phyloP scores from a whole-genome alignment of 2,113 vertebrate genomes.

The Redunca redunca region DNA sequence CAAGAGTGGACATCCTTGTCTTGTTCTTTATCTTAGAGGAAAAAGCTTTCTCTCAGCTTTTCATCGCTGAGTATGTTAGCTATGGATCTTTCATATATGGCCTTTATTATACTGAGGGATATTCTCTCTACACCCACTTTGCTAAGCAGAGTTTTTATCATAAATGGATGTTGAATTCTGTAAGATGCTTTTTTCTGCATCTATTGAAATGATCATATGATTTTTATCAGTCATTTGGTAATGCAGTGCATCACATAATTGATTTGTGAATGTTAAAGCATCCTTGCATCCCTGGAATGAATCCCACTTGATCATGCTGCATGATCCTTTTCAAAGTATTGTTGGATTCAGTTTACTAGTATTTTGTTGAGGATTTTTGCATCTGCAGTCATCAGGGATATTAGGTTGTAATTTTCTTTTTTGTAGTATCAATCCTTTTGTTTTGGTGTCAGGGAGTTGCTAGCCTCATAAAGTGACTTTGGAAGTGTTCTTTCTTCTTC shows the following conservation, averaged over 20 bases:
- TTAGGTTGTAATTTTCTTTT: background rate
- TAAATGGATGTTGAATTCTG: background rate
- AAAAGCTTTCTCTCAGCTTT: background rate
- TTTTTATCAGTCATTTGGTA: background rate
- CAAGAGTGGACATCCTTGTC: background rate
- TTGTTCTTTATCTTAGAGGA: background rate
- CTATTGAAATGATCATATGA: background rate
- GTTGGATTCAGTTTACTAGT: background rate
- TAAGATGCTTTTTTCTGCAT: background rate
- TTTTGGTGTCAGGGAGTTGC: background rate
- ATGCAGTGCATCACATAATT: background rate
- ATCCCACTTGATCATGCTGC: background rate
- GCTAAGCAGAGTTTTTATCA: background rate
- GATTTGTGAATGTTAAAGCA: background rate
- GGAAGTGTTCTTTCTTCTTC: background rate
- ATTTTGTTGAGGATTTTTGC: background rate
- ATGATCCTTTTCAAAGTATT: background rate
- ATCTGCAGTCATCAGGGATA: background rate
- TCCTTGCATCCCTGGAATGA: background rate
- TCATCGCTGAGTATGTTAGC: background rate
- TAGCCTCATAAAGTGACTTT: background rate
- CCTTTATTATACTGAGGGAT: background rate
- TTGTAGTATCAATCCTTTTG: background rate
- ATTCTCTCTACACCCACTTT: background rate
- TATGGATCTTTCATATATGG: background rate